A percentile compares a stretch with the other conserved stretches of the same genome.
Evolutionary conservation across 2,113 vertebrate genomes (phyloP).

Genomic region (Raphicerus campestris): DNA sequence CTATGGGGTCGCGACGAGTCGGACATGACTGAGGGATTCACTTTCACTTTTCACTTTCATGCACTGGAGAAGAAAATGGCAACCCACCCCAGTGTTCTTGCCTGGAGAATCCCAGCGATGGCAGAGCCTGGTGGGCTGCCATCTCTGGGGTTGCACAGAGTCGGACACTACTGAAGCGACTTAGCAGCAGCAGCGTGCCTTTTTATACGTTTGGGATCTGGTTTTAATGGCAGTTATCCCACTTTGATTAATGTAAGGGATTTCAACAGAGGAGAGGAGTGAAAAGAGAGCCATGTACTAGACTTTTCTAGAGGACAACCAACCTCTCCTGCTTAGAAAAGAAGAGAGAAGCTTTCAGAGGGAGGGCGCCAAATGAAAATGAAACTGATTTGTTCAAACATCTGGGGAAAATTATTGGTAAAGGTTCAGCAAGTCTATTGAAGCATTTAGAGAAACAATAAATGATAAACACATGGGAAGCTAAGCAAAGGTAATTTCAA

Average conservation of each 20-base stretch:
- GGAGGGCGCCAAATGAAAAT: not conserved
- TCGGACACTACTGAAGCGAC: too few species aligned
- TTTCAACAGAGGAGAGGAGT: not conserved
- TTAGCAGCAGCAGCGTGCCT: too few species aligned
- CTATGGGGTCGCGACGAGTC: too few species aligned
- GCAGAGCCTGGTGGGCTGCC: too few species aligned
- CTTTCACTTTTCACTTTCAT: too few species aligned
- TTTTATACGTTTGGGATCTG: not conserved
- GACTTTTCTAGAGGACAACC: not conserved
- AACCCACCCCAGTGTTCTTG: too few species aligned
- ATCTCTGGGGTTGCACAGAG: too few species aligned
- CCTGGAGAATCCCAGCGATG: too few species aligned
- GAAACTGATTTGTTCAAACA: not conserved
- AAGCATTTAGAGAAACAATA: not conserved
- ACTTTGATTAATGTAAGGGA: not conserved
- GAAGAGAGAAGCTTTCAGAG: not conserved
- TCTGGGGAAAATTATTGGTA: not conserved
- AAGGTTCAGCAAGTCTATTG: not conserved
- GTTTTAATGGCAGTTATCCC: not conserved
- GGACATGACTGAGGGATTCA: too few species aligned
- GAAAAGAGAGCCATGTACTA: not conserved
- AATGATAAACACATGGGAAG: not conserved
- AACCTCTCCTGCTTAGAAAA: not conserved
- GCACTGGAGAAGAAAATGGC: too few species aligned
- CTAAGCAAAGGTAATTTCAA: not conserved